Base-by-base conservation (phyloP, 2,888 invertebrate species). In the Craniophora ligustri region DNA sequence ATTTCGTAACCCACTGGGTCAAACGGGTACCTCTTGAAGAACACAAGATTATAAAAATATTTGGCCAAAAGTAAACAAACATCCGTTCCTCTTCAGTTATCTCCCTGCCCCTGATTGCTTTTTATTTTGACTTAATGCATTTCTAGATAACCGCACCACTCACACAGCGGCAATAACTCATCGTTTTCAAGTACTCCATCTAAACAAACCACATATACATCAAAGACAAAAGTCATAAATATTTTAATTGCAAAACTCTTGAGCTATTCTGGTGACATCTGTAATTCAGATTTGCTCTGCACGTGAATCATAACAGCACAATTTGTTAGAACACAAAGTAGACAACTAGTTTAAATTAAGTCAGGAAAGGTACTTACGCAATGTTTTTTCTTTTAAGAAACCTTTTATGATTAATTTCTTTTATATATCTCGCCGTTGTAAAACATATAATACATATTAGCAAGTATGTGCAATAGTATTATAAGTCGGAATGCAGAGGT, bases 101-200 rank as follows among this genome's bases (percentile, higher is more conserved):
- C 53, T 69, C 32, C 23, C 40, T 50, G 59, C 73, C 76, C 74
- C 59, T 77, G 79, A 84, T 81, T 70, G 75, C 67, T 77, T 80
- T 79, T 78, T 75, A 78, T 79, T 75, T 76, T 58, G 69, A 64
- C 72, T 66, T 84, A 85, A 86, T 85, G 84, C 74, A 70, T 82
- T 81, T 65, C 45, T 58, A 82, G 87, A 88, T 87, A 86, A 84
- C 44, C 67, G 40, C 34, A 42, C 44, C 86, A 86, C 88, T 88
- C 84, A 87, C 81, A 76, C 68, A 63, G 62, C 46, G 30, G 77
- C 61, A 75, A 82, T 87, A 81, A 85, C 83, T 88, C 82, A 88
- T 81, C 55, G 67, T 79, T 78, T 79, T 89, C 87, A 85, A 91
- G 91, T 86, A 78, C 79, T 71, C 53, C 63, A 67, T 71, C 67